A percentile compares a stretch with the other conserved stretches of the same genome.
Conservation (phyloP, 1,140 invertebrate genomes). For the Drosophila setifemur region DNA sequence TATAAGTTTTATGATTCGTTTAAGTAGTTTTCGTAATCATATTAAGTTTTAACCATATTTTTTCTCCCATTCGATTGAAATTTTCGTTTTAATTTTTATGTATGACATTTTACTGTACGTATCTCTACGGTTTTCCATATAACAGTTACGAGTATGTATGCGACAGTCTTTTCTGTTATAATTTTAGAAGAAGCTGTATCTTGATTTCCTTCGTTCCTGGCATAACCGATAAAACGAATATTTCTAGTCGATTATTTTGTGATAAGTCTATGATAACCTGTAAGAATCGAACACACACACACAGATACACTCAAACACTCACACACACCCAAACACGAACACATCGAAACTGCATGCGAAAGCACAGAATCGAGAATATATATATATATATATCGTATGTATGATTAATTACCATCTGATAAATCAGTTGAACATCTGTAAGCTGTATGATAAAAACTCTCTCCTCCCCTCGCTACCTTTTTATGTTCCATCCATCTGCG, state of each 20-base stretch:
- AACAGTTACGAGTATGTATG: constrained; percentile 5
- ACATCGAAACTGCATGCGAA: constrained; percentile 54
- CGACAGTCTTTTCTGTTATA: constrained; percentile 6
- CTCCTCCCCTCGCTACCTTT: constrained; percentile 32
- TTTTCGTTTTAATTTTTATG: constrained; percentile 34
- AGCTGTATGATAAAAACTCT: constrained; percentile 54
- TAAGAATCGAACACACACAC: constrained; percentile 32
- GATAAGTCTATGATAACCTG: constrained; percentile 50
- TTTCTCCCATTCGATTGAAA: constrained; percentile 3
- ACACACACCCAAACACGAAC: constrained; percentile 23
- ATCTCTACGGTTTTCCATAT: constrained; percentile 9
- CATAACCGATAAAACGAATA: constrained; percentile 27
- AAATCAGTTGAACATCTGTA: constrained; percentile 50
- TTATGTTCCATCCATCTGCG: constrained; percentile 35
- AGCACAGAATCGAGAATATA: constrained; percentile 49
- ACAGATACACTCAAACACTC: constrained; percentile 13
- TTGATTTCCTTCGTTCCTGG: constrained; percentile 19
- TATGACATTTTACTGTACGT: constrained; percentile 3
- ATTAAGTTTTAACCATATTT: constrained; percentile 49
- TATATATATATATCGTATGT: constrained; percentile 32
- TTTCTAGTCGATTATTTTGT: constrained; percentile 25
- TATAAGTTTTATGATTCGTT: constrained; percentile 70
- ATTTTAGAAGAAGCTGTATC: constrained; percentile 11
- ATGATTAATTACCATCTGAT: constrained; percentile 40
- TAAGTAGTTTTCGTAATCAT: constrained; percentile 56